Percentiles rank a stretch among this genome's conserved stretches.
Evolutionary conservation across 2,888 invertebrate species (phyloP).

Genomic region (Chalcis sispes): DNA sequence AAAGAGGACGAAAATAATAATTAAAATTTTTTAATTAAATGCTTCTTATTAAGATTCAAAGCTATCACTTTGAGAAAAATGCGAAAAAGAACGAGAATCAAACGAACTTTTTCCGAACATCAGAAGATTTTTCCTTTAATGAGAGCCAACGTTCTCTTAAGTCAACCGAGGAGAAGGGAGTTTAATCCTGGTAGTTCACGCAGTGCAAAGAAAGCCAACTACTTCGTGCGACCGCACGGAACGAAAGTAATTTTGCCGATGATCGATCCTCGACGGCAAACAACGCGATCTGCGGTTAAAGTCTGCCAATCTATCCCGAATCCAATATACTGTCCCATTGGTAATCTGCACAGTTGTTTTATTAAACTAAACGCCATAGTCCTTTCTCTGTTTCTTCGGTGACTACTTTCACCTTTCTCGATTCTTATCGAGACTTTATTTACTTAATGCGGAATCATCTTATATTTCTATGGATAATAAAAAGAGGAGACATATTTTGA

Average conservation of each 20-base stretch:
- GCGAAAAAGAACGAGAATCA: constrained; percentile 7
- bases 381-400: not conserved
- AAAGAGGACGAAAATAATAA: no score
- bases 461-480: not conserved
- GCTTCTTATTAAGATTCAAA: not conserved
- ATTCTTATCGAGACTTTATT: not conserved
- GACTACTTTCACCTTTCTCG: constrained; percentile 40
- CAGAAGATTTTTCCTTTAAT: not conserved
- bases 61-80: not conserved
- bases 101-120: not conserved
- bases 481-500: not conserved
- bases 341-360: constrained; percentile 22
- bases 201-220: constrained; percentile 31
- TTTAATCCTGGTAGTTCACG: not conserved
- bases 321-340: not conserved
- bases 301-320: constrained; percentile 15
- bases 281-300: constrained; percentile 48
- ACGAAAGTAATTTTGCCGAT: constrained; percentile 52
- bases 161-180: constrained; percentile 8
- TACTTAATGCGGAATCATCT: constrained; percentile 7
- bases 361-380: not conserved
- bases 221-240: constrained; percentile 4
- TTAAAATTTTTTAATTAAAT: not conserved
- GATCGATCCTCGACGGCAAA: constrained; percentile 47
- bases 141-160: constrained; percentile 19